Evolutionary conservation across 2,888 invertebrate genomes (phyloP), one percentile per base, ranked within the genome.

Genomic region (Biston betularia): DNA sequence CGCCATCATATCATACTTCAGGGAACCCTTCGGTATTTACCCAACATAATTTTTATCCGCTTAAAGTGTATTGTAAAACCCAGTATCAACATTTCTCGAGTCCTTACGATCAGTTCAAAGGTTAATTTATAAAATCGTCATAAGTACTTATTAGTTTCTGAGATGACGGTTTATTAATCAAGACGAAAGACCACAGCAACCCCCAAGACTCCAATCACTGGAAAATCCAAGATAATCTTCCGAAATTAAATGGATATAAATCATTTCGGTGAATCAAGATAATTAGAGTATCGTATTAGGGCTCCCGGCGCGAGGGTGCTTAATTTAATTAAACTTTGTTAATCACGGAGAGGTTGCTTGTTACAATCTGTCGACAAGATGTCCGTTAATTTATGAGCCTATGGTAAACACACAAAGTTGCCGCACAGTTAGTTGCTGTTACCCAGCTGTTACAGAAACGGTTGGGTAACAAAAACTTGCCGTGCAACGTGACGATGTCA

Each of bases 311-410:
- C 9, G 50, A 58, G 49, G 63, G 45, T 42, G 54, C 53, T 62
- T 67, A 49, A 67, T 63, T 66, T 66, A 58, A 66, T 66, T 67
- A 54, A 67, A 67, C 62, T 67, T 67, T 67, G 57, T 58, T 65
- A 66, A 66, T 66, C 54, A 62, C 53, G 38, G 45, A 44, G 65
- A 34, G 54, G 55, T 60, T 45, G 44, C 45, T 55, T 60, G 60
- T 60, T 42, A 65, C 61, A 57, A 57, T 56, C 56, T 56, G 65
- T 46, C 61, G 56, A 34, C 56, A 45, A 60, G 65, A 49, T 65
- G 33, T 15, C 42, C 33, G 52, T 14, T 60, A 45, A 60, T 61
- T 56, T 66, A 66, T 44, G 54, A 33, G 8, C 9, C 33, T 54
- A 53, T 11, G 54, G 24, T 42, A 42, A 24, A 42, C 54, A 54